Percentiles rank a stretch among this genome's conserved stretches.
Evolutionary conservation across 2,888 invertebrate species (phyloP).

Genomic region (Plagiodera versicolora): DNA sequence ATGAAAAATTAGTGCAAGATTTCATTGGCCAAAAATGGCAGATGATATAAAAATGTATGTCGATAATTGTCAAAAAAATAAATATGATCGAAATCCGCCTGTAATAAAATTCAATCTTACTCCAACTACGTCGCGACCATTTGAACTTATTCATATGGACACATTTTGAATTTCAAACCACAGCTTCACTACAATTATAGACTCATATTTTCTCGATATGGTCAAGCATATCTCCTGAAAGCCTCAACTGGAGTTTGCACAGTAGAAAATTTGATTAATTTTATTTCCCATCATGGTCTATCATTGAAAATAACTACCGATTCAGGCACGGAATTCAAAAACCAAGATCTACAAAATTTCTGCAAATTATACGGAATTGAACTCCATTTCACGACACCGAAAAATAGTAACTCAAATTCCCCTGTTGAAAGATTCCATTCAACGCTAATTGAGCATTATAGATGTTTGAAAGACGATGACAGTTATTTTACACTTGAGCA

Average conservation of each 20-base stretch:
- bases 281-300: slow-evolving; percentile 1
- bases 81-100: slow-evolving; percentile 33
- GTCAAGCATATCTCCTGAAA: slow-evolving; percentile 1
- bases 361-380: slow-evolving; percentile 14
- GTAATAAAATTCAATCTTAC: slow-evolving; percentile 32
- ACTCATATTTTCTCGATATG: slow-evolving; percentile 5
- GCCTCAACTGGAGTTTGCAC: background rate
- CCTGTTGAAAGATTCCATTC: slow-evolving; percentile 9
- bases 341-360: slow-evolving; percentile 5
- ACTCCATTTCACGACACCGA: slow-evolving; percentile 10
- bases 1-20: slow-evolving; percentile 17
- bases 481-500: background rate
- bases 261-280: background rate
- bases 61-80: slow-evolving; percentile 28
- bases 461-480: background rate
- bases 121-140: slow-evolving; percentile 32
- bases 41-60: slow-evolving; percentile 20
- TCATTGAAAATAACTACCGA: slow-evolving; percentile 5
- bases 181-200: slow-evolving; percentile 27
- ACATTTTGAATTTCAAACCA: no score
- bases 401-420: slow-evolving; percentile 16
- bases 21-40: slow-evolving; percentile 24
- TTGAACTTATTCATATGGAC: slow-evolving; percentile 36
- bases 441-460: slow-evolving; percentile 5
- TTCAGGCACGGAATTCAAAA: slow-evolving; percentile 3